Conservation (phyloP, 1,140 invertebrate species). For the Lordiphosa clarofinis region DNA sequence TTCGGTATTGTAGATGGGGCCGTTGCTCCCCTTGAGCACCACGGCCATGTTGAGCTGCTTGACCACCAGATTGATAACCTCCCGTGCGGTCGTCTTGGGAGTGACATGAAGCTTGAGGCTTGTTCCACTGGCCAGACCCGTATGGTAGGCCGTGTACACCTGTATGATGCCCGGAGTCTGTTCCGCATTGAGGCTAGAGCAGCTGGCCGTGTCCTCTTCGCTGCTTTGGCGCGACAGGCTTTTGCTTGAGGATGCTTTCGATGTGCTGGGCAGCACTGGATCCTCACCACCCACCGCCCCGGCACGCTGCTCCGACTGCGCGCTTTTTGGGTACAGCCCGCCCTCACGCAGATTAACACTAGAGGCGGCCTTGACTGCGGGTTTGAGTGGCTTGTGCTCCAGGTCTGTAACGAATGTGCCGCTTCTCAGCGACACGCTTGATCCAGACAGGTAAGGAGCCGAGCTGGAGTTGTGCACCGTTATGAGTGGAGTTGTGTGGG, state of each 20-base stretch:
- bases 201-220: slow-evolving; percentile 69
- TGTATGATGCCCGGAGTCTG: slow-evolving; percentile 83
- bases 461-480: slow-evolving; percentile 70
- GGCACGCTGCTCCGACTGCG: slow-evolving; percentile 58
- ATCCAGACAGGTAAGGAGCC: slow-evolving; percentile 71
- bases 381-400: slow-evolving; percentile 79
- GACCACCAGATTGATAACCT: slow-evolving; percentile 96
- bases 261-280: slow-evolving; percentile 42
- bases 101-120: slow-evolving; percentile 96
- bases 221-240: slow-evolving; percentile 66
- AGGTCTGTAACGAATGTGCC: slow-evolving; percentile 80
- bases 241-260: slow-evolving; percentile 55
- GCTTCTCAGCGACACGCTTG: slow-evolving; percentile 58
- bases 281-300: slow-evolving; percentile 47
- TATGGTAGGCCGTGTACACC: slow-evolving; percentile 97
- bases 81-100: slow-evolving; percentile 91
- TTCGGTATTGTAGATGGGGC: slow-evolving; percentile 90
- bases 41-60: slow-evolving; percentile 96
- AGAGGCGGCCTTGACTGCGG: slow-evolving; percentile 55
- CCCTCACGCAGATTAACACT: slow-evolving; percentile 77
- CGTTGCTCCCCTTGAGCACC: slow-evolving; percentile 86
- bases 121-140: slow-evolving; percentile 93
- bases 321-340: slow-evolving; percentile 80
- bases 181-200: slow-evolving; percentile 60
- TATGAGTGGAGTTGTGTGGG: slow-evolving; percentile 50